Conservation (phyloP, 2,888 invertebrate genomes). For the Macropis europaea region DNA sequence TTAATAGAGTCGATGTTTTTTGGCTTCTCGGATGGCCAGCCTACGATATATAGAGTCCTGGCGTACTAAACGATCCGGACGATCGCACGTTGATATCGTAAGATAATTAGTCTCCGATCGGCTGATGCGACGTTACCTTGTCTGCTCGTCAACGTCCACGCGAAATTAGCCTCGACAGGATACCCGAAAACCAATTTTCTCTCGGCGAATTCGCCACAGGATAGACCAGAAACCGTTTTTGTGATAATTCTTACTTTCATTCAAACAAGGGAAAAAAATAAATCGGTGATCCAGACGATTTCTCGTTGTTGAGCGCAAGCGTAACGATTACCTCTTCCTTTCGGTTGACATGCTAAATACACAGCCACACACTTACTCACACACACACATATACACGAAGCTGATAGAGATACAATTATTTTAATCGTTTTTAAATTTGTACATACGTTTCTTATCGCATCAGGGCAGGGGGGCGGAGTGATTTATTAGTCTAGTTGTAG, state of each 20-base stretch:
- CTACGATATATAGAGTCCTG: slow-evolving; percentile 25
- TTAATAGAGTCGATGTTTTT: slow-evolving; percentile 67
- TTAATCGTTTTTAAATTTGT: slow-evolving; percentile 61
- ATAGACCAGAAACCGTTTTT: neutral
- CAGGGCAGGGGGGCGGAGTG: slow-evolving; percentile 34
- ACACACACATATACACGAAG: slow-evolving; percentile 10
- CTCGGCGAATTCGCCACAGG: neutral
- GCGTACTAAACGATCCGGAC: slow-evolving; percentile 29
- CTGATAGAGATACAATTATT: slow-evolving; percentile 42
- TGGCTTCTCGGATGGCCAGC: slow-evolving; percentile 35
- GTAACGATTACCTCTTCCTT: slow-evolving; percentile 40
- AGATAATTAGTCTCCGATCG: slow-evolving; percentile 16
- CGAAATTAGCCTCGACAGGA: too few relatives aligned
- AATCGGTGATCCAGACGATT: neutral
- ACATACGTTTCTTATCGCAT: slow-evolving; percentile 65
- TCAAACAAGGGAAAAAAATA: neutral
- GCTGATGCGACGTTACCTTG: slow-evolving; percentile 11
- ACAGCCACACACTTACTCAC: slow-evolving; percentile 5
- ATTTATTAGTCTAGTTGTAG: slow-evolving; percentile 75
- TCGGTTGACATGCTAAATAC: slow-evolving; percentile 20
- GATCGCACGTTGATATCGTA: slow-evolving; percentile 13
- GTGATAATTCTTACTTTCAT: slow-evolving; percentile 18
- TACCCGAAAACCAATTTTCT: neutral
- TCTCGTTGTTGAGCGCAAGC: slow-evolving; percentile 13
- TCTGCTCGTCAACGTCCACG: neutral